Evolutionary conservation across 2,888 invertebrate species (phyloP).

Genomic region (Arenicola marina): DNA sequence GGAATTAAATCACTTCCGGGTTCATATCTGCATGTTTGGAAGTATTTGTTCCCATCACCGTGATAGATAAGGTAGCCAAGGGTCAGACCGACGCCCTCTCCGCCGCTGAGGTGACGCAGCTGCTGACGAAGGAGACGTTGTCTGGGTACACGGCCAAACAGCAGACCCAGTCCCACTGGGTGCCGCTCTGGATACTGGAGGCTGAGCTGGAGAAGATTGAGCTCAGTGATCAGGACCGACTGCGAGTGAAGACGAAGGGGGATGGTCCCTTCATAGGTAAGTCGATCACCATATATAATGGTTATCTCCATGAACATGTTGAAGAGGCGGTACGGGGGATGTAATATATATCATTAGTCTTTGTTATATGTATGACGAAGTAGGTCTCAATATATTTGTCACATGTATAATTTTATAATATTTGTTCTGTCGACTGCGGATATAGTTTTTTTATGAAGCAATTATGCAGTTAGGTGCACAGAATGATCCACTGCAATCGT

Average conservation of each 20-base stretch:
- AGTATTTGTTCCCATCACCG: not conserved
- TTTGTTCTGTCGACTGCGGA: too few species aligned
- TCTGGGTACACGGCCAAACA: conserved; percentile 17
- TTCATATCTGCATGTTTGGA: not conserved
- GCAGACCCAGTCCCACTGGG: conserved; percentile 18
- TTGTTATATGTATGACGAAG: too few species aligned
- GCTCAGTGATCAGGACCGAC: conserved; percentile 36
- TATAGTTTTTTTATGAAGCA: too few species aligned
- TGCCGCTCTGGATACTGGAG: conserved; percentile 43
- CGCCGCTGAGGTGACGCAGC: conserved; percentile 32
- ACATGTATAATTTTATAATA: too few species aligned
- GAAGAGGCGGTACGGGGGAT: too few species aligned
- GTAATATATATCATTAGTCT: too few species aligned
- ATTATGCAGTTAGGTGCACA: too few species aligned
- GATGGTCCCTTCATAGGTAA: conserved; percentile 47
- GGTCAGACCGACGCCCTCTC: conserved; percentile 44
- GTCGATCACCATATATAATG: too few species aligned
- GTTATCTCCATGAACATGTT: too few species aligned
- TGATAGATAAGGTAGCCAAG: conserved; percentile 45
- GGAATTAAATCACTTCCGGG: too few species aligned
- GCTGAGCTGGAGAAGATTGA: conserved; percentile 37
- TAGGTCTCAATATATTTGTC: too few species aligned
- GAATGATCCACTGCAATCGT: too few species aligned
- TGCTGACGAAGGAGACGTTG: conserved; percentile 27
- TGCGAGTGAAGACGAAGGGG: conserved; percentile 44